These are phyloP conservation scores for Theropithecus gelada DNA, from an alignment of 2,113 vertebrate species.

Conservation along the genomic window DNA sequence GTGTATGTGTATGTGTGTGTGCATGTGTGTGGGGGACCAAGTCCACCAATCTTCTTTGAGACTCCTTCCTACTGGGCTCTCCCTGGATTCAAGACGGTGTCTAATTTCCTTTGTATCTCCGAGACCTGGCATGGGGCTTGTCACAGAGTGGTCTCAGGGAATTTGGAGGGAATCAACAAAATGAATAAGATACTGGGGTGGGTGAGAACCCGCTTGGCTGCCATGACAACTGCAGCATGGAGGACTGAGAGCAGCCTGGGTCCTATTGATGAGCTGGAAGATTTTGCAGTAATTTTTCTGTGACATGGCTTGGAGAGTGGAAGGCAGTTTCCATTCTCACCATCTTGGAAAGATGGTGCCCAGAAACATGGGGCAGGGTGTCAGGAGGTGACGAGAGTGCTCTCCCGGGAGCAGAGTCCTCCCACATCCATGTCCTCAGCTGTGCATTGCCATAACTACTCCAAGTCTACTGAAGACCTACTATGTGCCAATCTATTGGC, in stretches of 20 bases:
- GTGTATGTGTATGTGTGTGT: neutral
- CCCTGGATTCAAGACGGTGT: neutral
- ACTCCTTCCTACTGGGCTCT: neutral
- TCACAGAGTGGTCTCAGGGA: neutral
- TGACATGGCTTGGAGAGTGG: neutral
- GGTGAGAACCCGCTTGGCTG: neutral
- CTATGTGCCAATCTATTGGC: neutral
- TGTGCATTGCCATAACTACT: neutral
- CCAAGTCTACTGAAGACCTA: neutral
- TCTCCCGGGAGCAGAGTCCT: neutral
- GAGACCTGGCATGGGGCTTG: neutral
- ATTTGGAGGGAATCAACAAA: neutral
- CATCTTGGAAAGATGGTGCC: neutral
- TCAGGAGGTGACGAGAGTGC: neutral
- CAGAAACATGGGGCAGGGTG: rapidly evolving
- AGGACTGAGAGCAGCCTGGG: neutral
- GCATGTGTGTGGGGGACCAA: rapidly evolving
- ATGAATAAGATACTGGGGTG: neutral
- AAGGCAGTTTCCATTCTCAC: neutral
- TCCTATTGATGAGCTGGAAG: neutral
- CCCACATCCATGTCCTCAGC: rapidly evolving
- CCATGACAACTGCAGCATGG: neutral
- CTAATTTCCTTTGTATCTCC: neutral
- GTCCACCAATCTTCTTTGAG: neutral
- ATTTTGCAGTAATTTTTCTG: neutral